A percentile compares a stretch with the other conserved stretches of the same genome.
These are phyloP conservation scores for Cabera pusaria DNA, from an alignment of 2,888 invertebrate genomes.

Conservation along the genomic window DNA sequence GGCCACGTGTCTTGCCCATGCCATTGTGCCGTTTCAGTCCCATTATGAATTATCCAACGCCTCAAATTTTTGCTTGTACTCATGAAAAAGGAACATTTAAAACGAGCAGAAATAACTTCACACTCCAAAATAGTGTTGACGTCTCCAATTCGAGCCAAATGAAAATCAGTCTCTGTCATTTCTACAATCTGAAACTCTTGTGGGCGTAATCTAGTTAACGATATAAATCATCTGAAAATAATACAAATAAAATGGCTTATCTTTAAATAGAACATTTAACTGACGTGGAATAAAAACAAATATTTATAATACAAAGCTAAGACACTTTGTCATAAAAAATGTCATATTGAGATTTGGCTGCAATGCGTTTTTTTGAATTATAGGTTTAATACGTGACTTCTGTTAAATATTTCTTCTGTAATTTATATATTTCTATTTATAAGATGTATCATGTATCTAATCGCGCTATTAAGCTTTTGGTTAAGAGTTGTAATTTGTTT, in stretches of 20 bases:
- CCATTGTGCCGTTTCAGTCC: no score
- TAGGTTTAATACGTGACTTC: slow-evolving; percentile 66
- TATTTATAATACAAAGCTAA: slow-evolving; percentile 28
- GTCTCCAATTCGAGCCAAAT: background rate
- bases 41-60: no score
- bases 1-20: no score
- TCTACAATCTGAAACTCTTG: slow-evolving; percentile 7
- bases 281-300: slow-evolving; percentile 25
- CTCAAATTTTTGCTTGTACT: no score
- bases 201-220: slow-evolving; percentile 19
- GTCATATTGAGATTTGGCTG: slow-evolving; percentile 52
- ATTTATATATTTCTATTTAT: slow-evolving; percentile 46
- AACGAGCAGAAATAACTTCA: no score
- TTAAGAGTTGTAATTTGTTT: background rate
- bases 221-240: slow-evolving; percentile 20
- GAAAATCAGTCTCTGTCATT: slow-evolving; percentile 4
- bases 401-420: slow-evolving; percentile 47
- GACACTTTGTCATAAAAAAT: slow-evolving; percentile 49
- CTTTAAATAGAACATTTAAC: slow-evolving; percentile 25
- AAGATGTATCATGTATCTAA: slow-evolving; percentile 15
- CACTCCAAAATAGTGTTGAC: no score
- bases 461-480: slow-evolving; percentile 14
- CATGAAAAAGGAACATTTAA: no score
- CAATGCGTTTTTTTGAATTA: slow-evolving; percentile 63
- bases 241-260: slow-evolving; percentile 22